Evolutionary conservation across 1,140 invertebrate species (phyloP).

Genomic region (Cardiocondyla obscurior): DNA sequence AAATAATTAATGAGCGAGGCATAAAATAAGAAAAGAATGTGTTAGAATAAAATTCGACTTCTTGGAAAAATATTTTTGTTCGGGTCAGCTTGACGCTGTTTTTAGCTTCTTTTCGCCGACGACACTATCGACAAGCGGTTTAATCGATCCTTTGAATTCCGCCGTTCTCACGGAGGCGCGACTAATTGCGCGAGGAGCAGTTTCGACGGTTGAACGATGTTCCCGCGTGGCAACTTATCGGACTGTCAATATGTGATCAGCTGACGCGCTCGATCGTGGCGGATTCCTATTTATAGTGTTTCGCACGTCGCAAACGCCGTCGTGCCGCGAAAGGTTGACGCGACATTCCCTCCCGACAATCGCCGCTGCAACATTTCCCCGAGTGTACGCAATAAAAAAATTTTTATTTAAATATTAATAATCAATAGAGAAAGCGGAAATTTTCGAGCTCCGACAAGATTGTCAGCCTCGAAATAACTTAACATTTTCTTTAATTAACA

Average conservation of each 20-base stretch:
- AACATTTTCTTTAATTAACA: neutral
- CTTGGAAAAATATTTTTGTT: neutral
- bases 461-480: neutral
- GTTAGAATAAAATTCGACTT: neutral
- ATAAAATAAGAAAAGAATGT: neutral
- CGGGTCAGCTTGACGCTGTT: neutral
- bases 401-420: neutral
- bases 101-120: neutral
- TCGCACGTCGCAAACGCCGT: conserved; percentile 32
- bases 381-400: neutral
- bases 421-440: neutral
- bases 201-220: conserved; percentile 50
- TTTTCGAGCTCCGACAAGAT: neutral
- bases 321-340: conserved; percentile 9
- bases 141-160: conserved; percentile 26
- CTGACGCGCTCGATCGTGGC: conserved; percentile 71
- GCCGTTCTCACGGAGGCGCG: conserved; percentile 10
- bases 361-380: neutral
- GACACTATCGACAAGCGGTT: conserved; percentile 2
- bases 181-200: conserved; percentile 49
- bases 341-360: neutral
- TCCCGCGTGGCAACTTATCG: conserved; percentile 73
- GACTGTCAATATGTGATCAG: conserved; percentile 81
- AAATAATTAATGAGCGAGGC: neutral
- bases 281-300: conserved; percentile 73